Conservation (phyloP, 2,113 vertebrate species). For the Garra rufa region DNA sequence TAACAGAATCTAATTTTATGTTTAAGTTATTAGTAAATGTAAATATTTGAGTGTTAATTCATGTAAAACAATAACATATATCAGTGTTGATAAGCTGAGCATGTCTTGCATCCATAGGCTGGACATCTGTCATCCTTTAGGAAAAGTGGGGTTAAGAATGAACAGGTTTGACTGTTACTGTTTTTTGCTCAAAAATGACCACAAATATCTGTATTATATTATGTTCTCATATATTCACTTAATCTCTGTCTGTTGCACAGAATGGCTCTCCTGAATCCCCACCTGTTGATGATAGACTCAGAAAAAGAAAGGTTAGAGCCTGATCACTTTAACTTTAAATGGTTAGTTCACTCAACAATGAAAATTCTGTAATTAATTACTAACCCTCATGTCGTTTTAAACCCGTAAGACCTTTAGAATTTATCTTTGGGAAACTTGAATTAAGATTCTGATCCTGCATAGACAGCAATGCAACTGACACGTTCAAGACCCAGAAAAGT, state of each 20-base stretch:
- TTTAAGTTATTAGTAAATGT: neutral
- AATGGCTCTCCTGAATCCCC: neutral
- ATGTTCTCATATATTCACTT: neutral
- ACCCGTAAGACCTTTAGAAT: no score
- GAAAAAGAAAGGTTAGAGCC: slow-evolving; percentile 3
- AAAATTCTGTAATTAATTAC: no score
- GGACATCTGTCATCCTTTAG: neutral
- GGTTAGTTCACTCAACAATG: no score
- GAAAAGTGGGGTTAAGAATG: neutral
- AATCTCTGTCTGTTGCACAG: neutral
- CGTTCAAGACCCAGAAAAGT: no score
- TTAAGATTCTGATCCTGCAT: no score
- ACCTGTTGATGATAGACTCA: neutral
- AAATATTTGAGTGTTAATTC: neutral
- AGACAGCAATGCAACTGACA: no score
- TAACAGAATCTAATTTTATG: neutral
- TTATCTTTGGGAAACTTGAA: no score
- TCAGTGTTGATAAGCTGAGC: neutral
- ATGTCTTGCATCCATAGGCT: neutral
- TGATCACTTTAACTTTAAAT: neutral
- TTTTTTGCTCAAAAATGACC: neutral
- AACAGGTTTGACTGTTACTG: neutral
- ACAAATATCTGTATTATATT: no score
- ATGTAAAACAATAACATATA: neutral
- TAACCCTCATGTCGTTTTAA: no score